Base-by-base conservation (phyloP, 2,888 invertebrate species). In the Malacosoma neustria region DNA sequence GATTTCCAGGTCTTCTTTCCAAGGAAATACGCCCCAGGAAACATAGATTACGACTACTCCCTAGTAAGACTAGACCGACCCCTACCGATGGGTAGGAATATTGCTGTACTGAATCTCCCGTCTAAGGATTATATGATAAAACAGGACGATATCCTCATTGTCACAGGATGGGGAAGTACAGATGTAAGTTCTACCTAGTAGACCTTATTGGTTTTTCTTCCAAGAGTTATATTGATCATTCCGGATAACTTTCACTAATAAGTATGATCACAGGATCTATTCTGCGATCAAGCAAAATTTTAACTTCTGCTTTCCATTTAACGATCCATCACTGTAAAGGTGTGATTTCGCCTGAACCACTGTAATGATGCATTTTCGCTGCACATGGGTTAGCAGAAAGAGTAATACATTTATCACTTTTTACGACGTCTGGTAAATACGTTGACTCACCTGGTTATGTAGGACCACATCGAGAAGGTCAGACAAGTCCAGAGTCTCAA, bases 131-230 rank as follows among this genome's bases (percentile, higher is more conserved):
- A 74, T 35, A 32, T 44, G 4, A 52, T 74, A 29, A 72, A 77
- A 14, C 51, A 69, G 1, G 69, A 60, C 1, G 85, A 85, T 33
- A 71, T 84, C 1, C 57, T 84, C 1, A 72, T 85, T 1, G 82
- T 84, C 0, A 70, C 80, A 1, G 84, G 85, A 0, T 85, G 84
- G 84, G 84, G 84, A 0, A 84, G 84, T 29, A 85, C 82, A 34
- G 73, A 81, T 52, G 84, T 84, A 31, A 71, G 71, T 57, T 22
- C 9, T 6, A n/a, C n/a, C n/a, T n/a, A n/a, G n/a, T n/a, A n/a
- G n/a, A n/a, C n/a, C n/a, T n/a, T n/a, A n/a, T n/a, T n/a, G n/a
- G n/a, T n/a, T n/a, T n/a, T n/a, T n/a, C n/a, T n/a, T n/a, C n/a
- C n/a, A n/a, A 15, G n/a, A 29, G 12, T 13, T 32, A 34, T 37